Base-by-base conservation (phyloP, 2,888 invertebrate genomes). In the Agriopis marginaria region DNA sequence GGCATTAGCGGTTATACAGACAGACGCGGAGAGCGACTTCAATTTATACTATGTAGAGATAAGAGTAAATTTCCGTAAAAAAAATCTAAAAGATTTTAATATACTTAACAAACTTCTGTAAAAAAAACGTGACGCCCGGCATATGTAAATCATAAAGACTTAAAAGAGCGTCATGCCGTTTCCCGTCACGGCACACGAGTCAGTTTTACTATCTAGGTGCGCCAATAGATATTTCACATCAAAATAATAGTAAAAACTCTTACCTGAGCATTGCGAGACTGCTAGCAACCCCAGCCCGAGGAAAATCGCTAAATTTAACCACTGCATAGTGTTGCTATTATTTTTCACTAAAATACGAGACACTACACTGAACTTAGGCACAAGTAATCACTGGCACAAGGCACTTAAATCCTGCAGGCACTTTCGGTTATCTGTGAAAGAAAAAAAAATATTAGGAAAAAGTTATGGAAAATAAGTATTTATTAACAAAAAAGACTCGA, bases 221-320 rank as follows among this genome's bases (percentile, higher is more conserved):
- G 40, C 8, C 6, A 40, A 40, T 40, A 40, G 8, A 2, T 7
- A 4, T 40, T 8, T 23, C 0, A 2, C 17, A 12, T 0, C 3
- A 39, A 39, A 39, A 54, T 39, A 7, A 23, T 23, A 23, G 11
- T 6, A 23, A 61, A 32, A 51, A 39, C 9, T 23, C 79, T 74
- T 78, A 93, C 93, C 93, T 93, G 93, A 87, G 79, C 88, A 88
- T 81, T 89, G 87, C 73, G 86, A 82, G 72, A 82, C 83, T 3
- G 86, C 88, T 56, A 92, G 32, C 63, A 88, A 78, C 78, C 87
- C 81, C 74, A 92, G 74, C 79, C 85, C 88, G 76, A 87, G 63
- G 61, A 83, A 86, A 63, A 89, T 71, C 65, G 86, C 83, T 44
- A 90, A 74, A 74, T 83, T 86, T 79, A 90, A 85, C 63, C 91